Conservation (phyloP, 2,113 vertebrate species). For the Zapornia atra region DNA sequence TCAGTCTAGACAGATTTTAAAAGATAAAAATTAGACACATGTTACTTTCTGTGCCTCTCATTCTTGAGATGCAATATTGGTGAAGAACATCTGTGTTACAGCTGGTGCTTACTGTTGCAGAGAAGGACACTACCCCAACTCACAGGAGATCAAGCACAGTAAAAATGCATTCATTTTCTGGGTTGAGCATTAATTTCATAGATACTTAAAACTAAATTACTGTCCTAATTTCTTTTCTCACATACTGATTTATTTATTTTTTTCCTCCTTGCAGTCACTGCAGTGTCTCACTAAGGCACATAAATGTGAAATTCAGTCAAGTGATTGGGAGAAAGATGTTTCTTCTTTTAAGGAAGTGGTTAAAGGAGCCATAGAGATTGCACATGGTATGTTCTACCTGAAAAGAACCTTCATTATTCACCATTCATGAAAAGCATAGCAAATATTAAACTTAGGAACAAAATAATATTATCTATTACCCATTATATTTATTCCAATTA, state of each 20-base stretch:
- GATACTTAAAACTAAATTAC: not conserved
- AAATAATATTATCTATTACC: not conserved
- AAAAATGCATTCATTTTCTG: not conserved
- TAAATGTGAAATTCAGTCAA: slow-evolving; percentile 87
- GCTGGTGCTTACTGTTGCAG: not conserved
- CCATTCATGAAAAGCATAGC: not conserved
- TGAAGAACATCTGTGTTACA: slow-evolving; percentile 70
- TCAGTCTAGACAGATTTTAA: slow-evolving; percentile 71
- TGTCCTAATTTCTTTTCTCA: not conserved
- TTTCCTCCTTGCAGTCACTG: slow-evolving; percentile 79
- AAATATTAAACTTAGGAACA: not conserved
- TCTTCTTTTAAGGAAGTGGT: slow-evolving; percentile 85
- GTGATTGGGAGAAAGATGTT: slow-evolving; percentile 88
- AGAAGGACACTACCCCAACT: not conserved
- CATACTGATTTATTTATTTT: not conserved
- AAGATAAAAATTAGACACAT: slow-evolving; percentile 50
- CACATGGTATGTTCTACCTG: slow-evolving; percentile 79
- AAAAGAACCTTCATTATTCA: not conserved
- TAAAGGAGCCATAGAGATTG: slow-evolving; percentile 82
- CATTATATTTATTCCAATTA: not conserved
- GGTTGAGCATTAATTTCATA: not conserved
- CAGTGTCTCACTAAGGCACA: slow-evolving; percentile 92
- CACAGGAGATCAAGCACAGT: not conserved
- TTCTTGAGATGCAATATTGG: slow-evolving; percentile 4
- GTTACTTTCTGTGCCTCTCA: slow-evolving; percentile 49